Evolutionary conservation across 2,797 vertebrate species (phyloP), one percentile per base, ranked within the genome.

Genomic region (Dromococcyx pavoninus): DNA sequence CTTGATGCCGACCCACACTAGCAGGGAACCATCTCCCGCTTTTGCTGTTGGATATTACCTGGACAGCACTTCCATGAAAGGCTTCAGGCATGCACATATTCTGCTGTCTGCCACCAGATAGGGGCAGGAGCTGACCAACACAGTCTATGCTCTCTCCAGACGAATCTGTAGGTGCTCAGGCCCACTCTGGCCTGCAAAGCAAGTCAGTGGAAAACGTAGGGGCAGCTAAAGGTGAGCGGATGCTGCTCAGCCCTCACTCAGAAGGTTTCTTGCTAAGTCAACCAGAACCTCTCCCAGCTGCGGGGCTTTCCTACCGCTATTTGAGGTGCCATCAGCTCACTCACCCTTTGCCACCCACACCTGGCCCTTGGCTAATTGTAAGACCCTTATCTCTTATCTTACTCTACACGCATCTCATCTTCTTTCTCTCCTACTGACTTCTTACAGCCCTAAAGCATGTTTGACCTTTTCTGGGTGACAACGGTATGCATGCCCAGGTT

Each of bases 341-440:
- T 83, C 28, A 39, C 9, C 18, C 23, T 48, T 69, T 57, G 57
- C 41, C 54, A 67, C 72, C 73, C 46, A 91, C 0, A 17, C 71
- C 60, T 95, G 86, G 93, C 86, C 69, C 37, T 67, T 57, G 61
- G 51, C 32, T 91, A 89, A 88, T 84, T 0, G 0, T 44, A 66
- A 75, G 39, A 54, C 44, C 56, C 43, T 90, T 48, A 57, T 27
- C 24, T 91, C 74, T 95, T 96, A 95, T 93, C 91, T 94, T 91
- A 82, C 27, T 64, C 57, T n/a, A 73, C 22, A 19, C 22, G 67
- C 39, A 86, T 32, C 83, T 90, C 90, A 91, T 92, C 80, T 72
- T 78, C 66, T 94, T 94, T 93, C 89, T 89, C n/a, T 66, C 54
- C 39, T 66, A 56, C 35, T 75, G 91, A 91, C 70, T 51, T 89